Conservation (phyloP, 2,797 vertebrate genomes). For the Sebastolobus altivelis region DNA sequence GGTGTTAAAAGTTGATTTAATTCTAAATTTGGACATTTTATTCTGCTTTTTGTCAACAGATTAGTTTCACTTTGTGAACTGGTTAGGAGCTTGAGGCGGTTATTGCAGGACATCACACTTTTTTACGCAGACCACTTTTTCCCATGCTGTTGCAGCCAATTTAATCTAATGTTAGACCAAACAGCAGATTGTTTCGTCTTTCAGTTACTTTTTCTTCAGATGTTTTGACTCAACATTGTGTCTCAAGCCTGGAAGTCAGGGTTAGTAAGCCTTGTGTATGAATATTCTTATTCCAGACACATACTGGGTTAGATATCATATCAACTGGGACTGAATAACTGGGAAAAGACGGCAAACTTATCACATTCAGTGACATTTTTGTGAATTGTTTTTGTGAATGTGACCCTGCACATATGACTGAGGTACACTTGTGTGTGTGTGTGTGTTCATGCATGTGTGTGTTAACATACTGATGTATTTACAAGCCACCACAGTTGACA, state of each 20-base stretch:
- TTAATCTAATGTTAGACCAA: constrained; percentile 10
- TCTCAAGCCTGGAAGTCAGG: neutral
- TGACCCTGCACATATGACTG: constrained; percentile 8
- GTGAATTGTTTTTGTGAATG: constrained; percentile 1
- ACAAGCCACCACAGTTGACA: constrained; percentile 40
- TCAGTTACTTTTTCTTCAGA: neutral
- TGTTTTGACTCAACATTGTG: neutral
- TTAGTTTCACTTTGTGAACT: neutral
- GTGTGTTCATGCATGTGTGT: constrained; percentile 36
- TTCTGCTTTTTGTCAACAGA: neutral
- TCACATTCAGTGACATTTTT: neutral
- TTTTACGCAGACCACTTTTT: neutral
- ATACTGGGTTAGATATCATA: neutral
- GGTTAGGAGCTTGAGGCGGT: neutral
- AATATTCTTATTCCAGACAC: constrained; percentile 2
- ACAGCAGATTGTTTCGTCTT: constrained; percentile 12
- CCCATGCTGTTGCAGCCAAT: constrained; percentile 1
- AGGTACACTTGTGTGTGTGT: neutral
- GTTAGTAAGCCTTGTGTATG: neutral
- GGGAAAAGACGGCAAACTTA: neutral
- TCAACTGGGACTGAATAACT: neutral
- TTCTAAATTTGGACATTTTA: neutral
- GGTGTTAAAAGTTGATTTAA: neutral
- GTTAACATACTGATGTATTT: constrained; percentile 45
- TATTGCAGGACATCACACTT: constrained; percentile 1